Percentiles rank a stretch among this genome's conserved stretches.
phyloP scores from a whole-genome alignment of 2,888 invertebrate species.

The Bugula neritina region DNA sequence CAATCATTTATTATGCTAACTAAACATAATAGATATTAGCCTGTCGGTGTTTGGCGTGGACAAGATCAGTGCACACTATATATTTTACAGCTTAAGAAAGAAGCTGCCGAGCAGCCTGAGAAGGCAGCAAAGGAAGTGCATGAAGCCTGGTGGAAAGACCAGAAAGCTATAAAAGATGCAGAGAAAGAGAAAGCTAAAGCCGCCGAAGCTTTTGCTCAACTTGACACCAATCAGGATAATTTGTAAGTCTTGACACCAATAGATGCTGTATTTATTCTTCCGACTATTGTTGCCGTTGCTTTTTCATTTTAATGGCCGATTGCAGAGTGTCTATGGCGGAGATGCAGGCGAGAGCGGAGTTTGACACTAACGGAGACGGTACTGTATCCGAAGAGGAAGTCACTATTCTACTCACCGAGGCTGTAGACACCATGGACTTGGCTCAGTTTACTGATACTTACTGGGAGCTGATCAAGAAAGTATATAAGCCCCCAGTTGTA shows the following conservation, averaged over 20 bases:
- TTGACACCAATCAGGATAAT: constrained; percentile 77
- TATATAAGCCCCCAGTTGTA: constrained; percentile 38
- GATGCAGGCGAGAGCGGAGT: constrained; percentile 63
- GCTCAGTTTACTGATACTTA: constrained; percentile 43
- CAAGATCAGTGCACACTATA: no score
- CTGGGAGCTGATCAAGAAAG: constrained; percentile 50
- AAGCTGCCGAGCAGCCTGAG: constrained; percentile 70
- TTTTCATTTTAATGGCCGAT: no score
- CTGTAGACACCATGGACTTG: constrained; percentile 38
- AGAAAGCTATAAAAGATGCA: constrained; percentile 40
- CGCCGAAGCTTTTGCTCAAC: constrained; percentile 63
- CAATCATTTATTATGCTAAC: no score
- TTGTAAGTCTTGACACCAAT: no score
- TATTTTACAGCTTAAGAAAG: constrained; percentile 50
- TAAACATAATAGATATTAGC: no score
- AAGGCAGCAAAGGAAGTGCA: constrained; percentile 61
- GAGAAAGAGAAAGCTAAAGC: constrained; percentile 43
- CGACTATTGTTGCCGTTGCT: no score
- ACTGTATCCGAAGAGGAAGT: constrained; percentile 81
- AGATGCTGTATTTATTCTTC: no score
- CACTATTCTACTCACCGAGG: constrained; percentile 52
- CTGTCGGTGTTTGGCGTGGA: no score
- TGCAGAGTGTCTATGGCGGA: constrained; percentile 60
- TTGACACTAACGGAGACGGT: constrained; percentile 86
- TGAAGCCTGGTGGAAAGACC: constrained; percentile 52